Evolutionary conservation across 2,113 vertebrate species (phyloP).

Genomic region (Thinocorus orbignyianus): DNA sequence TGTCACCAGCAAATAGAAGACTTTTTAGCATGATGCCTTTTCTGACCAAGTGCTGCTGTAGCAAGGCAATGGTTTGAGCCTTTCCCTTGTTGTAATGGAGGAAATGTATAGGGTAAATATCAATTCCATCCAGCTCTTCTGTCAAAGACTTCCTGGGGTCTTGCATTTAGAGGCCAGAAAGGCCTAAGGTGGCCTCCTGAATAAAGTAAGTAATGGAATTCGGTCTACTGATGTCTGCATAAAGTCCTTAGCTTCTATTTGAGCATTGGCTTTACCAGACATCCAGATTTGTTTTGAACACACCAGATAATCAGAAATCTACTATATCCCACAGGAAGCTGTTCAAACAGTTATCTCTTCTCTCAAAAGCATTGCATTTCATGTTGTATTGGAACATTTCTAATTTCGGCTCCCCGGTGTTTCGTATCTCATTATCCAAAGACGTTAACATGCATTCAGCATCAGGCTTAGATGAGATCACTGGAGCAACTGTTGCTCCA

Average conservation of each 20-base stretch:
- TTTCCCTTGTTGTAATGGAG: not conserved
- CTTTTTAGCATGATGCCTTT: not conserved
- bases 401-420: conserved; percentile 6
- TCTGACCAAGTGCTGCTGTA: not conserved
- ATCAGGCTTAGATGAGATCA: not conserved
- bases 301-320: not conserved
- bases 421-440: not conserved
- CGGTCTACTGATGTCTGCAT: not conserved
- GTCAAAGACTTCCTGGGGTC: not conserved
- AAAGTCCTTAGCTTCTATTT: not conserved
- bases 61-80: not conserved
- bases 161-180: not conserved
- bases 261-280: not conserved
- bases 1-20: not conserved
- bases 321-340: not conserved
- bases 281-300: not conserved
- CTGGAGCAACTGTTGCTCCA: not conserved
- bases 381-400: not conserved
- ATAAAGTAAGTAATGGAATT: not conserved
- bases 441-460: not conserved
- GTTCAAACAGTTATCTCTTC: not conserved
- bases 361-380: not conserved
- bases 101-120: not conserved
- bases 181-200: not conserved
- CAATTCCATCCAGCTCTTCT: not conserved